Percentiles rank a stretch among this genome's conserved stretches.
Evolutionary conservation across 2,797 vertebrate species (phyloP).

Genomic region (Darevskia nairensis): DNA sequence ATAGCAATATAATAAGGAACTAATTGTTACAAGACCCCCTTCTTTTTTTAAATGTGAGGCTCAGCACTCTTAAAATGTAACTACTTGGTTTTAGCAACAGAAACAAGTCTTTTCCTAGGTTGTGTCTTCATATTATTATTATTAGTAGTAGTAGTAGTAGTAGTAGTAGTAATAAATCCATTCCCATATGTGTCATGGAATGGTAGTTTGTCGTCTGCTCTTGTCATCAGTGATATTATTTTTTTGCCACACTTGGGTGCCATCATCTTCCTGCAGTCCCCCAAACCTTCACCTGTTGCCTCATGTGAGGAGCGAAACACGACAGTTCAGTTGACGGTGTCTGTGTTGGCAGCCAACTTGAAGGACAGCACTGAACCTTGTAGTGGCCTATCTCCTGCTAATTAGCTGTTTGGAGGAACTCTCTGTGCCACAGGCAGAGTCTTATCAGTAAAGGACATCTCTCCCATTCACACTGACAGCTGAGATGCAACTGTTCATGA

Average conservation of each 20-base stretch:
- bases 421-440: constrained; percentile 82
- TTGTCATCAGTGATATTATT: neutral
- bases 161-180: too few relatives aligned
- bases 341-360: constrained; percentile 84
- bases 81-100: neutral
- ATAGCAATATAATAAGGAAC: neutral
- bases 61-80: neutral
- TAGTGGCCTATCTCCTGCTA: constrained; percentile 81
- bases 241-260: neutral
- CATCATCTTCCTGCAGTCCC: constrained; percentile 48
- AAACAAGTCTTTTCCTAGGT: neutral
- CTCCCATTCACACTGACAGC: constrained; percentile 77
- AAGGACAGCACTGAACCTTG: constrained; percentile 86
- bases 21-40: neutral
- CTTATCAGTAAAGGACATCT: constrained; percentile 82
- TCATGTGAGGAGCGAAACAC: constrained; percentile 84
- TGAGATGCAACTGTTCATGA: constrained; percentile 74
- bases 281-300: constrained; percentile 48
- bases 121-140: too few relatives aligned
- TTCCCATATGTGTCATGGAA: neutral
- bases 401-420: constrained; percentile 89
- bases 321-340: constrained; percentile 89
- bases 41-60: neutral
- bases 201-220: neutral
- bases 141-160: too few relatives aligned